phyloP scores from a whole-genome alignment of 2,113 vertebrate species.

The Myotis yumanensis region DNA sequence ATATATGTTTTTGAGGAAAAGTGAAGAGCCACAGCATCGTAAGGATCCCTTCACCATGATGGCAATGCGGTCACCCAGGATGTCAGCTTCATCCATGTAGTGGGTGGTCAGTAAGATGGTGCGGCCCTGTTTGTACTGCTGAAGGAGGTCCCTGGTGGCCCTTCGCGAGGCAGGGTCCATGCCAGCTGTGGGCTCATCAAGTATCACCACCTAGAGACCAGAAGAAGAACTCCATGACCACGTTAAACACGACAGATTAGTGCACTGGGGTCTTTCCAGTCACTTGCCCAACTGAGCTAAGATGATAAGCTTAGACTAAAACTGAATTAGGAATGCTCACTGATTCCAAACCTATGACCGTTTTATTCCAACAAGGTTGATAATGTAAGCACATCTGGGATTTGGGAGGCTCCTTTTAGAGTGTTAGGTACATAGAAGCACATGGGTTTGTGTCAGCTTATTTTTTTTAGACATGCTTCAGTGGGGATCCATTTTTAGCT shows the following conservation, averaged over 20 bases:
- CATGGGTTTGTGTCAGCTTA: not conserved
- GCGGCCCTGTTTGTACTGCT: conserved; percentile 89
- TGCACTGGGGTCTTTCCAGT: not conserved
- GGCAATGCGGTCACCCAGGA: conserved; percentile 95
- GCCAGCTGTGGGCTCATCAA: conserved; percentile 95
- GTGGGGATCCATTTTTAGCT: not conserved
- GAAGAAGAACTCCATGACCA: conserved; percentile 54
- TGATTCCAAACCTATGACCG: not conserved
- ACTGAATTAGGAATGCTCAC: not conserved
- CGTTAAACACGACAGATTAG: not conserved
- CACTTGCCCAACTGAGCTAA: not conserved
- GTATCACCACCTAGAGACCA: conserved; percentile 91
- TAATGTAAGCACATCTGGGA: not conserved
- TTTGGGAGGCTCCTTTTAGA: not conserved
- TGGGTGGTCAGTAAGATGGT: conserved; percentile 96
- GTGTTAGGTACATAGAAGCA: not conserved
- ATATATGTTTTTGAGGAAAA: conserved; percentile 97
- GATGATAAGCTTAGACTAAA: not conserved
- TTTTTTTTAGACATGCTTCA: not conserved
- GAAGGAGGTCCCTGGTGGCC: conserved; percentile 94
- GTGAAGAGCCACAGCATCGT: conserved; percentile 93
- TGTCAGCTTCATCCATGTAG: conserved; percentile 97
- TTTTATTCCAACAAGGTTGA: not conserved
- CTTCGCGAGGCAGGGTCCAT: conserved; percentile 96
- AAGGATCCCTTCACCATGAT: conserved; percentile 96